Evolutionary conservation across 2,888 invertebrate species (phyloP).

Genomic region (Bedellia somnulentella): DNA sequence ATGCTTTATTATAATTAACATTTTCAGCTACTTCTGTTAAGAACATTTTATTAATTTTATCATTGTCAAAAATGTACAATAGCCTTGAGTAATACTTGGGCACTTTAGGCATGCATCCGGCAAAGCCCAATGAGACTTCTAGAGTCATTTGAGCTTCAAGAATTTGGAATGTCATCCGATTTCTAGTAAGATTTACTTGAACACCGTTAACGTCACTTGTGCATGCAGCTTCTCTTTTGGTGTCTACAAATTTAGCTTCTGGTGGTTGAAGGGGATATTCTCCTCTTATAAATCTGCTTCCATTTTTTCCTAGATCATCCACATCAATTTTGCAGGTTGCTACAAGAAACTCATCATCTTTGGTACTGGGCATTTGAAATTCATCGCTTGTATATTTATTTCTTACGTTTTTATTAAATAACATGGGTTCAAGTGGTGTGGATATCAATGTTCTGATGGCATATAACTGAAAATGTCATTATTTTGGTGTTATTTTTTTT

Average conservation of each 20-base stretch:
- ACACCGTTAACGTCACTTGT: slow-evolving; percentile 41
- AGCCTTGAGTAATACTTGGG: slow-evolving; percentile 26
- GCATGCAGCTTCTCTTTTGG: slow-evolving; percentile 24
- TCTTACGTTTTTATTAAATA: no score
- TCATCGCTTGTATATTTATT: no score
- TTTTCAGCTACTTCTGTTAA: slow-evolving; percentile 20
- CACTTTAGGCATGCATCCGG: slow-evolving; percentile 27
- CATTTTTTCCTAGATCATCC: no score
- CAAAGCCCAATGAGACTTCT: slow-evolving; percentile 32
- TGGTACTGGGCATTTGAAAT: no score
- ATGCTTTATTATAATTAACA: slow-evolving; percentile 21
- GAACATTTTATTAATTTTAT: slow-evolving; percentile 16
- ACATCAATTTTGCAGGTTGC: slow-evolving; percentile 37
- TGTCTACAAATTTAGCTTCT: slow-evolving; percentile 10
- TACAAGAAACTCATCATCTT: slow-evolving; percentile 29
- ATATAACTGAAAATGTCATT: no score
- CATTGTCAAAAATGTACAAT: slow-evolving; percentile 19
- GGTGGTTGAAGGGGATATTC: slow-evolving; percentile 37
- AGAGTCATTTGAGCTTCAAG: slow-evolving; percentile 38
- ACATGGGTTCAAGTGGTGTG: no score
- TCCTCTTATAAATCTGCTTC: slow-evolving; percentile 23
- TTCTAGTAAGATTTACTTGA: slow-evolving; percentile 16
- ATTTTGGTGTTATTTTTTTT: no score
- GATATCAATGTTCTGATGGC: no score
- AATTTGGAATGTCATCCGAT: slow-evolving; percentile 19